Evolutionary conservation across 2,797 vertebrate genomes (phyloP).

Genomic region (Heterohyrax brucei): DNA sequence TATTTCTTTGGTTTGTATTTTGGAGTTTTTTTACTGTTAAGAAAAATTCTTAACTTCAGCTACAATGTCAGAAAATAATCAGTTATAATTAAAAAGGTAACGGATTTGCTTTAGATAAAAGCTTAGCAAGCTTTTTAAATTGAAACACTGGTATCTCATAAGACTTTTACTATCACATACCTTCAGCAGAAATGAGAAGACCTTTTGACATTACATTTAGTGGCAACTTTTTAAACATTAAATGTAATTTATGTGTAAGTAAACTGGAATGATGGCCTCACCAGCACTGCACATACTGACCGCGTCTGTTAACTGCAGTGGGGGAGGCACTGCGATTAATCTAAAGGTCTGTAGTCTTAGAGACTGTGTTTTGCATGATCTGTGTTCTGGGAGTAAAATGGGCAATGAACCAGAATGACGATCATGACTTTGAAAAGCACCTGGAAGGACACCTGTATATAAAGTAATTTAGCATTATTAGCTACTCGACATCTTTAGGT

Average conservation of each 20-base stretch:
- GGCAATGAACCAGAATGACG: not conserved
- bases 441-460: not conserved
- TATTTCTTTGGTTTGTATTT: slow-evolving; percentile 38
- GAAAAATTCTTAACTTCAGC: slow-evolving; percentile 29
- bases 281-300: not conserved
- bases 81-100: slow-evolving; percentile 42
- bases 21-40: slow-evolving; percentile 49
- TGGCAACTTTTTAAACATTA: slow-evolving; percentile 55
- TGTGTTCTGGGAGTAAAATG: not conserved
- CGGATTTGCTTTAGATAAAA: slow-evolving; percentile 57
- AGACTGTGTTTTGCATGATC: not conserved
- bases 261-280: not conserved
- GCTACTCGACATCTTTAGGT: not conserved
- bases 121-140: slow-evolving; percentile 15
- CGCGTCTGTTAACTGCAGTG: not conserved
- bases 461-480: not conserved
- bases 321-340: not conserved
- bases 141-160: slow-evolving; percentile 11
- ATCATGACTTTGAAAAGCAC: not conserved
- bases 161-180: not conserved
- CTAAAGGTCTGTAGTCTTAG: not conserved
- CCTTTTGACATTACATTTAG: slow-evolving; percentile 47
- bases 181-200: slow-evolving; percentile 10
- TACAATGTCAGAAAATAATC: slow-evolving; percentile 35
- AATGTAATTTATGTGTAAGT: not conserved